Evolutionary conservation across 2,888 invertebrate genomes (phyloP).

Genomic region (Nesidiocoris tenuis): DNA sequence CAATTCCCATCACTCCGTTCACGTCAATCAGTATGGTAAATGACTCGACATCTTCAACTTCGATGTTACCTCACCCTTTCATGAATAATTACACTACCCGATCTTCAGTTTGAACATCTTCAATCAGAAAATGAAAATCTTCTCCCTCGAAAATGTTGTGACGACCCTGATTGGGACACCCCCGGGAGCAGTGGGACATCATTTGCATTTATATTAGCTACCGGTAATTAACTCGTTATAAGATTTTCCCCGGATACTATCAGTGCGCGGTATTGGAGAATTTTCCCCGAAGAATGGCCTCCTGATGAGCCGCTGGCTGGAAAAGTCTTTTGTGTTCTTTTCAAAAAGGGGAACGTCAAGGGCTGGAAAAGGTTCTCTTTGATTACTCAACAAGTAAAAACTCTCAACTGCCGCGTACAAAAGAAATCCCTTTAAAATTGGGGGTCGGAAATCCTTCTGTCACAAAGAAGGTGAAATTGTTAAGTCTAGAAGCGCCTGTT

Average conservation of each 20-base stretch:
- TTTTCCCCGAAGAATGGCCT: not conserved
- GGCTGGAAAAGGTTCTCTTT: constrained; percentile 1
- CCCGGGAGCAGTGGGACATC: not conserved
- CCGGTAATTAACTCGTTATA: not conserved
- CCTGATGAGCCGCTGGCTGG: not conserved
- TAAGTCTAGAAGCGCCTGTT: constrained; percentile 15
- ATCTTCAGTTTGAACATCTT: not conserved
- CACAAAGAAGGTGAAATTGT: constrained; percentile 6
- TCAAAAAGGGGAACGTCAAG: not conserved
- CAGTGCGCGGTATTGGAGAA: not conserved
- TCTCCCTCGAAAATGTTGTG: not conserved
- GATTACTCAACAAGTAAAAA: constrained; percentile 31
- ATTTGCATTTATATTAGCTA: not conserved
- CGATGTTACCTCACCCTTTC: not conserved
- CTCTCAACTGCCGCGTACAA: constrained; percentile 7
- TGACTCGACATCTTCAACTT: not conserved
- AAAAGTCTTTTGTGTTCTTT: not conserved
- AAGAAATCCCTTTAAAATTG: constrained; percentile 18
- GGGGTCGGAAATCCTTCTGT: constrained; percentile 8
- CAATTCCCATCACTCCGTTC: not conserved
- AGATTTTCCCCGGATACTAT: not conserved
- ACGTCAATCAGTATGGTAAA: not conserved
- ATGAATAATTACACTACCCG: not conserved
- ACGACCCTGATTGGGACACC: not conserved
- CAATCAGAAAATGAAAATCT: not conserved